A percentile compares a stretch with the other conserved stretches of the same genome.
Conservation (phyloP, 2,888 invertebrate species). For the Vanessa cardui region DNA sequence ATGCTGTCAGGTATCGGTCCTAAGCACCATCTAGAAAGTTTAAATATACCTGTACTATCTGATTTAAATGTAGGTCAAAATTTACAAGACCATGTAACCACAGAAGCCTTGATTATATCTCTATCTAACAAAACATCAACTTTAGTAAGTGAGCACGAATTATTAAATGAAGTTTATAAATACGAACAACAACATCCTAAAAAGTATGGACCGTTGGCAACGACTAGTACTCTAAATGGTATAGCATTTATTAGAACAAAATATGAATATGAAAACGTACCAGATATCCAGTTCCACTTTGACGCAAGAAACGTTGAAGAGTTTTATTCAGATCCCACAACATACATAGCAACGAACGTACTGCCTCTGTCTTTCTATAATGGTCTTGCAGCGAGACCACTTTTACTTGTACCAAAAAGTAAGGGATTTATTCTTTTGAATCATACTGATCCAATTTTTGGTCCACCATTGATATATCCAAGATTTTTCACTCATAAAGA, state of each 20-base stretch:
- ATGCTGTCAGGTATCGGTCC: conserved; percentile 88
- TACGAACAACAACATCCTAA: conserved; percentile 66
- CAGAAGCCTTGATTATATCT: conserved; percentile 75
- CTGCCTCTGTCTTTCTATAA: conserved; percentile 85
- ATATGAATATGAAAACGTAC: conserved; percentile 69
- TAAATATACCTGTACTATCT: conserved; percentile 82
- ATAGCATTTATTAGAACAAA: conserved; percentile 85
- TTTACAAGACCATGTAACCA: conserved; percentile 89
- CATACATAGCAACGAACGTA: conserved; percentile 69
- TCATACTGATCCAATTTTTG: conserved; percentile 86
- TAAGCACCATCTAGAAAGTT: conserved; percentile 72
- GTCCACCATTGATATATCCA: conserved; percentile 88
- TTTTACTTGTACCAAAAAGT: conserved; percentile 85
- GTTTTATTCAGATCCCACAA: conserved; percentile 82
- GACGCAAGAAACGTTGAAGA: conserved; percentile 83
- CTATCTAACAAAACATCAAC: conserved; percentile 83
- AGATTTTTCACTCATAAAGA: conserved; percentile 85
- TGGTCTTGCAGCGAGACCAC: conserved; percentile 84
- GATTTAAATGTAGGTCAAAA: conserved; percentile 88
- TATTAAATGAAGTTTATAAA: conserved; percentile 68
- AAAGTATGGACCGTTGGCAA: conserved; percentile 79
- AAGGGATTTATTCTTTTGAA: conserved; percentile 85
- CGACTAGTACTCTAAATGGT: conserved; percentile 80
- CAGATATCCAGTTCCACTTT: conserved; percentile 87
- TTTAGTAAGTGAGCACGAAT: conserved; percentile 60